Evolutionary conservation across 2,888 invertebrate species (phyloP), one percentile per base, ranked within the genome.

Genomic region (Lycocerus yunnanus): DNA sequence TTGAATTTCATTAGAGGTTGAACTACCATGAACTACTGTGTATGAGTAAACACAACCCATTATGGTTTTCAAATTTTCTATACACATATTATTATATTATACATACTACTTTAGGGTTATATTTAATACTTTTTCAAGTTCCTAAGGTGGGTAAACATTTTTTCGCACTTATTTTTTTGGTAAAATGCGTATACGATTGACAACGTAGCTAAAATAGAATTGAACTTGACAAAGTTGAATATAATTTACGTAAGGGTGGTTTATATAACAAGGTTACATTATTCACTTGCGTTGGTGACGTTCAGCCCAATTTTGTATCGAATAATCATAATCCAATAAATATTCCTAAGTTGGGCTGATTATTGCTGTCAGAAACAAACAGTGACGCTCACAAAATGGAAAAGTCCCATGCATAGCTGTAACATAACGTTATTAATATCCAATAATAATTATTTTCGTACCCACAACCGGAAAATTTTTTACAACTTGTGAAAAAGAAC

Each of bases 1-100:
- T 63, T 70, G 69, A 43, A 70, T 70, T 70, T 65, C 69, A 70
- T 70, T 65, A 70, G 14, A 59, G 58, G 43, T 43, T 43, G 43
- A 59, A 68, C 61, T 18, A 63, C 61, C 61, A 63, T 15, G 20
- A 63, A 63, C 61, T 63, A 63, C 61, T 15, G 20, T 20, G n/a
- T 43, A 43, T 1, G n/a, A 43, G 43, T n/a, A 43, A n/a, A 43
- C n/a, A 43, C 43, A 1, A 43, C 43, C 43, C n/a, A 43, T 43
- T 43, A 43, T 43, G n/a, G 43, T 43, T 43, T 43, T 43, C n/a
- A 6, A 43, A 43, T n/a, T n/a, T 43, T 43, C 3, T 6, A 6
- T 43, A n/a, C n/a, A 13, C 10, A 24, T 24, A 1, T 10, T 24
- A n/a, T 10, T 24, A 24, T 24, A 24, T 1, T 11, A 10, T 24